Evolutionary conservation across 2,888 invertebrate species (phyloP).

Genomic region (Acronicta alni): DNA sequence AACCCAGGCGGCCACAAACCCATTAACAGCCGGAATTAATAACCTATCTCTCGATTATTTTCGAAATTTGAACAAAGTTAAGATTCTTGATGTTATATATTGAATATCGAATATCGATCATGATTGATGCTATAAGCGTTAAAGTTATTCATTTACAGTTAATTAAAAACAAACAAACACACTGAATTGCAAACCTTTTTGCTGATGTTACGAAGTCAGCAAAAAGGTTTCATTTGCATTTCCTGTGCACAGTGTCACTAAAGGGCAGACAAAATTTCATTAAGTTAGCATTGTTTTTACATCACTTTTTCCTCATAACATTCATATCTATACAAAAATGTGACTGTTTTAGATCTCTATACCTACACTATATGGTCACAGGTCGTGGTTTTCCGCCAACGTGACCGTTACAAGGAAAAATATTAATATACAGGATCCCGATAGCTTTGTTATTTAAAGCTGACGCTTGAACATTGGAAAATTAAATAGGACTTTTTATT

Average conservation of each 20-base stretch:
- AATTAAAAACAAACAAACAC: neutral
- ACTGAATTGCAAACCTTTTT: no score
- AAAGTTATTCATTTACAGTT: neutral
- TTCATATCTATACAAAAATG: slow-evolving; percentile 12
- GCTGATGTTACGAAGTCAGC: neutral
- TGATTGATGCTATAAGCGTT: neutral
- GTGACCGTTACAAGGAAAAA: slow-evolving; percentile 46
- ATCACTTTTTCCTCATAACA: slow-evolving; percentile 33
- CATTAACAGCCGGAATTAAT: no score
- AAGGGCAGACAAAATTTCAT: slow-evolving; percentile 23
- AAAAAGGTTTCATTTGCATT: slow-evolving; percentile 21
- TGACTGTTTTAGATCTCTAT: neutral
- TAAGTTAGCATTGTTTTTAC: slow-evolving; percentile 16
- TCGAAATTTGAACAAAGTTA: no score
- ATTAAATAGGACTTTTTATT: neutral
- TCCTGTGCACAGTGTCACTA: slow-evolving; percentile 9
- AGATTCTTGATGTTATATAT: no score
- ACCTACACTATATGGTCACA: neutral
- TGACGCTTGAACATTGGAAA: neutral
- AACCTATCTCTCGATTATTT: no score
- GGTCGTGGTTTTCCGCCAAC: slow-evolving; percentile 41
- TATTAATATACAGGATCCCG: slow-evolving; percentile 13
- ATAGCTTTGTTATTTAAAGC: slow-evolving; percentile 19
- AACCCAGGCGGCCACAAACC: no score
- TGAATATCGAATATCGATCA: no score